These are phyloP conservation scores for Parnassius orleans DNA, from an alignment of 2,888 invertebrate genomes.

Conservation along the genomic window DNA sequence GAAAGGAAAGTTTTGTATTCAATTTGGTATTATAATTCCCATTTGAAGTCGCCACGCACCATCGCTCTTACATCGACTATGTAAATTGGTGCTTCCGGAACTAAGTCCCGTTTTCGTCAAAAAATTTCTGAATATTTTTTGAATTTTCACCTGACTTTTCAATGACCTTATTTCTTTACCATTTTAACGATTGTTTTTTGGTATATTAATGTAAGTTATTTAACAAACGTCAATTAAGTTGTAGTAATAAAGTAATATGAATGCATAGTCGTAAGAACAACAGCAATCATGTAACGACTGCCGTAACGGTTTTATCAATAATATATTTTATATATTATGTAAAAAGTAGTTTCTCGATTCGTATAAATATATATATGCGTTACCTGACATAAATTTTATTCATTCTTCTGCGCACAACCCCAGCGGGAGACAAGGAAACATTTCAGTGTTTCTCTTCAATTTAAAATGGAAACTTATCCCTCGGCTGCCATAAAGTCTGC, in stretches of 20 bases:
- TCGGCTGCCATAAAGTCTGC: constrained; percentile 76
- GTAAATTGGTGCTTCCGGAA: constrained; percentile 78
- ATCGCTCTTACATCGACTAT: constrained; percentile 79
- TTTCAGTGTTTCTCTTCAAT: constrained; percentile 77
- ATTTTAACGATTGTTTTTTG: not conserved
- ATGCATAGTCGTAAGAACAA: too few relatives aligned
- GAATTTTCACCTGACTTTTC: constrained; percentile 39
- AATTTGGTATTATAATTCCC: constrained; percentile 82
- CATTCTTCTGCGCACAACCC: constrained; percentile 55
- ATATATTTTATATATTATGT: constrained; percentile 30
- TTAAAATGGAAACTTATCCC: constrained; percentile 80
- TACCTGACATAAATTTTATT: constrained; percentile 75
- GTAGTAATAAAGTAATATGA: too few relatives aligned
- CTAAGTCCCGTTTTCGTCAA: constrained; percentile 70
- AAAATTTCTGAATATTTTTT: constrained; percentile 59
- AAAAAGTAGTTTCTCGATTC: constrained; percentile 47
- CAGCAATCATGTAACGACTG: too few relatives aligned
- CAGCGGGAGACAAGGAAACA: constrained; percentile 72
- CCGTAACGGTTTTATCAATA: not conserved
- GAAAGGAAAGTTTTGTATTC: constrained; percentile 83
- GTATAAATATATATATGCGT: constrained; percentile 71
- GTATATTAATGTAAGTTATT: not conserved
- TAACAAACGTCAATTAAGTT: too few relatives aligned
- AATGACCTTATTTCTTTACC: not conserved
- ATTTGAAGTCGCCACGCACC: constrained; percentile 81